These are phyloP conservation scores for Troides oblongomaculatus DNA, from an alignment of 2,888 invertebrate species.

Conservation along the genomic window DNA sequence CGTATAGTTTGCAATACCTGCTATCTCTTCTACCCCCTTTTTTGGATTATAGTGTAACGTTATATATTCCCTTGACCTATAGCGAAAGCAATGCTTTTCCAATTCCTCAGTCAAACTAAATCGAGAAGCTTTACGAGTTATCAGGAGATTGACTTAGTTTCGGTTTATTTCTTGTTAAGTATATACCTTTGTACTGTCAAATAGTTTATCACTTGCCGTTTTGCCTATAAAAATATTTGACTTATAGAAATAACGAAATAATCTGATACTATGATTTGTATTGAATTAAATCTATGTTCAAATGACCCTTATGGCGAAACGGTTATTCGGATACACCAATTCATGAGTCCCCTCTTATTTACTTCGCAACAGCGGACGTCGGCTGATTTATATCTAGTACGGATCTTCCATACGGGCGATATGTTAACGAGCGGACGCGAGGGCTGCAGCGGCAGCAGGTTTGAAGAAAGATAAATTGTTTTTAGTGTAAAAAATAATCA, in stretches of 20 bases:
- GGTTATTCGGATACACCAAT: constrained; percentile 21
- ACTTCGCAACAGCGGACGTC: constrained; percentile 26
- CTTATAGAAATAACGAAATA: no score
- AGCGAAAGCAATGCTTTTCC: no score
- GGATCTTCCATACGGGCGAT: neutral
- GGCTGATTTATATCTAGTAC: constrained; percentile 9
- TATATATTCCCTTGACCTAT: no score
- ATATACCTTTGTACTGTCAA: neutral
- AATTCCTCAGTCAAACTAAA: no score
- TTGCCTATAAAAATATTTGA: no score
- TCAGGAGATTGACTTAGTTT: neutral
- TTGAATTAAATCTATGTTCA: neutral
- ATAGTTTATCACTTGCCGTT: no score
- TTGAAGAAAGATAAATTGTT: neutral
- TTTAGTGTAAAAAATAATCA: neutral
- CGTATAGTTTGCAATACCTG: no score
- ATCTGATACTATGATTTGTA: no score
- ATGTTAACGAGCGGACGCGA: neutral
- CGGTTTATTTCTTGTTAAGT: neutral
- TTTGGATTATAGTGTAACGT: no score
- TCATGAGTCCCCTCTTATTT: constrained; percentile 18
- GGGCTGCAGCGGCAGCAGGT: neutral
- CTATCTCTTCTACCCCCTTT: no score
- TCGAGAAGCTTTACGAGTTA: neutral
- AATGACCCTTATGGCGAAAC: constrained; percentile 21